Conservation (phyloP, 64 coral and sea anemone genomes). For the Acropora tenuis region DNA sequence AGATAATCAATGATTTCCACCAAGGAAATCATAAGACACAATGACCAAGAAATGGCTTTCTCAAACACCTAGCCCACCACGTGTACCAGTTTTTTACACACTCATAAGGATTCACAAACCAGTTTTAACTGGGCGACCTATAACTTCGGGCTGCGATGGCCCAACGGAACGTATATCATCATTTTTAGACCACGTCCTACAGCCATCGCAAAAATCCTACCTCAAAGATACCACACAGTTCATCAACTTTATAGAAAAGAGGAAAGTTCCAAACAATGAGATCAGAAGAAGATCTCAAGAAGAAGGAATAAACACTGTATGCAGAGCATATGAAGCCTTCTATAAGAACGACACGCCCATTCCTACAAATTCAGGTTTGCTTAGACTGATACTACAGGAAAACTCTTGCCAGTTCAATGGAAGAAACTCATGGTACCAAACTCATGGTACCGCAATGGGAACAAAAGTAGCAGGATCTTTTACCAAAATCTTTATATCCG, state of each 20-base stretch:
- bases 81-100: no score
- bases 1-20: not conserved
- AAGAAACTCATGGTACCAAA: not conserved
- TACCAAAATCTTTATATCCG: not conserved
- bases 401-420: constrained; percentile 20
- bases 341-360: not conserved
- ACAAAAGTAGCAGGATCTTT: not conserved
- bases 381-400: not conserved
- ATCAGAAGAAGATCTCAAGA: not conserved
- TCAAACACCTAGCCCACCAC: not conserved
- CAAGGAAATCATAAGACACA: not conserved
- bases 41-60: constrained; percentile 5
- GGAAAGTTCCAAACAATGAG: not conserved
- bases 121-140: not conserved
- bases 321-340: not conserved
- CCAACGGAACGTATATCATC: no score
- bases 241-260: not conserved
- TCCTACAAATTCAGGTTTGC: not conserved
- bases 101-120: constrained; percentile 16
- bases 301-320: not conserved
- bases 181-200: not conserved
- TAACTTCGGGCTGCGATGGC: not conserved
- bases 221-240: no score
- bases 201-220: not conserved
- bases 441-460: not conserved